Evolutionary conservation across 2,888 invertebrate species (phyloP).

Genomic region (Saturnia japonica): DNA sequence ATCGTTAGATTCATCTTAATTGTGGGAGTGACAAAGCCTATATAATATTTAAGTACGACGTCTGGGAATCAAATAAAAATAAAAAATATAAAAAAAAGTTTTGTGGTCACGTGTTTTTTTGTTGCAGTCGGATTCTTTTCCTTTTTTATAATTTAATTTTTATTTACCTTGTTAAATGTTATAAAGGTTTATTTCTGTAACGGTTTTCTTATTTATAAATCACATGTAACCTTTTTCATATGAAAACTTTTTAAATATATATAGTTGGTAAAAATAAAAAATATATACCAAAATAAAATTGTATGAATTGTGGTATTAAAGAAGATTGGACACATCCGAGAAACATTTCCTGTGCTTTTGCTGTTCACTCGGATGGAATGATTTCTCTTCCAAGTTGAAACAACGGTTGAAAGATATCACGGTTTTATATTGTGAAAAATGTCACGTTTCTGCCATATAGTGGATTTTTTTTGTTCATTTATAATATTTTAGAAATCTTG

Average conservation of each 20-base stretch:
- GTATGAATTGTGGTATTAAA: not conserved
- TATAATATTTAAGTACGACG: no score
- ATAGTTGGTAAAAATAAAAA: not conserved
- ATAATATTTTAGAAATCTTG: no score
- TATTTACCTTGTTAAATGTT: no score
- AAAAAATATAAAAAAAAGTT: no score
- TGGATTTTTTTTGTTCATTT: no score
- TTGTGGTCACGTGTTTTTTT: no score
- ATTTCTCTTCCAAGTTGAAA: not conserved
- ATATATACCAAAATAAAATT: not conserved
- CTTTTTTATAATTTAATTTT: no score
- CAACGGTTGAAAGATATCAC: not conserved
- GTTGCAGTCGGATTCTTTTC: no score
- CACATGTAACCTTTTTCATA: not conserved
- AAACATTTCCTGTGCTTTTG: conserved; percentile 1
- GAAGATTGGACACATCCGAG: conserved; percentile 1
- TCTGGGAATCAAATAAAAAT: no score
- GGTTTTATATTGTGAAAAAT: not conserved
- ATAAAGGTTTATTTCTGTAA: not conserved
- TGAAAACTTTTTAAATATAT: not conserved
- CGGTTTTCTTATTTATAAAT: not conserved
- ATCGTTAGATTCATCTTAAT: no score
- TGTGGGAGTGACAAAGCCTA: no score
- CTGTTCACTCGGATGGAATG: not conserved
- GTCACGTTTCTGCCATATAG: not conserved